Base-by-base conservation (phyloP, 2,113 vertebrate genomes). In the Mormyrus iriodes region DNA sequence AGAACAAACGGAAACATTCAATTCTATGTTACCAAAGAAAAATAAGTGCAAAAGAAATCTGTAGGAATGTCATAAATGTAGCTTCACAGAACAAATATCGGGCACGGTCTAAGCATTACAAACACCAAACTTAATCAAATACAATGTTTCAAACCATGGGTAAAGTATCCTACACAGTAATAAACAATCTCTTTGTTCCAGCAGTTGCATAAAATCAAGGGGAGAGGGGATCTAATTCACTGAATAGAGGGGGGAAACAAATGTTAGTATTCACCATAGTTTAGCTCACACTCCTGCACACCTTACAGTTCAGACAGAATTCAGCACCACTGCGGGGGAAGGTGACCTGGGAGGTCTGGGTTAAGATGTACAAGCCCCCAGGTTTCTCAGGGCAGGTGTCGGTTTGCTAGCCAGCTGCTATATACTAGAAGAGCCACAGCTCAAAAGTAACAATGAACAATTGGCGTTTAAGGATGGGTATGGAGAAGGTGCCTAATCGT, bases 161-260 rank as follows among this genome's bases (percentile, higher is more conserved):
- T 95, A 55, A 79, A 79, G 85, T 58, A 85, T 89, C 87, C 89
- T 82, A 89, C 90, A 94, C 93, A 91, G 95, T 94, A 94, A 95
- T 94, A 94, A 92, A 93, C 91, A 94, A 92, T 94, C 90, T 92
- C 93, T 95, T 93, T 92, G 92, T 93, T 93, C 91, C 93, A 92
- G 93, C 91, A 91, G 89, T 91, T 94, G 94, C 95, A 96, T 93
- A 93, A 95, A 96, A 95, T 92, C 92, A 42, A 90, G 88, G 39
- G 35, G 52, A 61, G 35, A n/a, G 13, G 13, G 12, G 31, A 95
- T 95, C 94, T 94, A 95, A 92, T 93, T 87, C 31, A 94, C 61
- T 87, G 90, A 92, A 90, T 90, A 85, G 90, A 27, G 87, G 89
- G 89, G 53, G 82, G 46, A 85, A 88, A 86, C 0, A 88, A 52